Conservation (phyloP, 2,113 vertebrate species). For the Cyphomyrus discorhynchus region DNA sequence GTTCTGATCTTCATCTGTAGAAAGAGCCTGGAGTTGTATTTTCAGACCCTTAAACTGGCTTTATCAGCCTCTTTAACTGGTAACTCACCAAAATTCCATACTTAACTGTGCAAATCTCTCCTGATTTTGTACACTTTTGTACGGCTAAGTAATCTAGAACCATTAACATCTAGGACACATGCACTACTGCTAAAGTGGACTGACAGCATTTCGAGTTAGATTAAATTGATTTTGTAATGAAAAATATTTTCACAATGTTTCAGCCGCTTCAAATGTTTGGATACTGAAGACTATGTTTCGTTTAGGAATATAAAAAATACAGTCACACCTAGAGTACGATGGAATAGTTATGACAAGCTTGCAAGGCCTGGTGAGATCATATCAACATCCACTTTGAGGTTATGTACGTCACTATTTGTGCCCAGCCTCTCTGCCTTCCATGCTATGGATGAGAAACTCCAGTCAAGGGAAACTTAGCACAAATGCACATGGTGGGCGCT, state of each 20-base stretch:
- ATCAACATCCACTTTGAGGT: neutral
- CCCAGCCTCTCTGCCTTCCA: neutral
- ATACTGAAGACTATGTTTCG: neutral
- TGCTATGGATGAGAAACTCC: neutral
- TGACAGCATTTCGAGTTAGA: neutral
- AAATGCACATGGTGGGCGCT: neutral
- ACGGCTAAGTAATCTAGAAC: neutral
- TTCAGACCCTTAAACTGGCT: neutral
- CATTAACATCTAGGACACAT: neutral
- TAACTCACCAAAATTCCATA: neutral
- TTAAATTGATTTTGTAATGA: neutral
- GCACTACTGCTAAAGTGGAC: neutral
- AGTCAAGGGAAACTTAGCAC: neutral
- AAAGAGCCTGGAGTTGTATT: neutral
- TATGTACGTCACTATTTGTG: neutral
- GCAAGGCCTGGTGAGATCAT: neutral
- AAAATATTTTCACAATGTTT: neutral
- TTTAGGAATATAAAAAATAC: neutral
- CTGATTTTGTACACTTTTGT: neutral
- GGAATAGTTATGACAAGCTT: neutral
- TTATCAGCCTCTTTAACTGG: neutral
- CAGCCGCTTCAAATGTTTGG: neutral
- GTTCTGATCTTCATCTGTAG: neutral
- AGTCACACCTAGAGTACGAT: neutral
- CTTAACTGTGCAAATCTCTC: neutral